A percentile compares a stretch with the other conserved stretches of the same genome.
Evolutionary conservation across 2,797 vertebrate species (phyloP).

Genomic region (Sardinella longiceps): DNA sequence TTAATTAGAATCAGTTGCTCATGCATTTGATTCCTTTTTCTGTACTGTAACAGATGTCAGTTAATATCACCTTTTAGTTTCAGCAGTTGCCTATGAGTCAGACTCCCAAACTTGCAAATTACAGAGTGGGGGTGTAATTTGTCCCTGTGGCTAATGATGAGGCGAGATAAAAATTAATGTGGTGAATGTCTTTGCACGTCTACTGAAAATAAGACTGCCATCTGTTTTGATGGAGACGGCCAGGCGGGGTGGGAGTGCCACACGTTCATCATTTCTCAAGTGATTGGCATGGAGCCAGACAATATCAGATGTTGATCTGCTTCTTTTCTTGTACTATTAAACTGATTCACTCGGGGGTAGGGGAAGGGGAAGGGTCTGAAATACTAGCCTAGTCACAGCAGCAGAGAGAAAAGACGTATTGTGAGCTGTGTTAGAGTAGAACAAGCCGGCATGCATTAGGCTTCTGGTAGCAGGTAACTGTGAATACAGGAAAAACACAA

Average conservation of each 20-base stretch:
- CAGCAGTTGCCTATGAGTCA: slow-evolving; percentile 8
- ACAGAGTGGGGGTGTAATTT: not conserved
- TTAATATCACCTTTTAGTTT: slow-evolving; percentile 35
- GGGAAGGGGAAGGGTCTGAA: not conserved
- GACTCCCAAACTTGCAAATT: not conserved
- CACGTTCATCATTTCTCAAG: slow-evolving; percentile 16
- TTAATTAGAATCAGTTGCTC: not conserved
- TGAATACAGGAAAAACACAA: not conserved
- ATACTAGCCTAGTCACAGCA: not conserved
- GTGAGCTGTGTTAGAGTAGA: not conserved
- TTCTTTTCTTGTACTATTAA: slow-evolving; percentile 4
- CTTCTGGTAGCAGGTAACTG: not conserved
- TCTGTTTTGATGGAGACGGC: slow-evolving; percentile 10
- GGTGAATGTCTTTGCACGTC: not conserved
- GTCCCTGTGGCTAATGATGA: not conserved
- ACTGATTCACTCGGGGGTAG: not conserved
- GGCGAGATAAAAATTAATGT: not conserved
- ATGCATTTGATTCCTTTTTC: slow-evolving; percentile 13
- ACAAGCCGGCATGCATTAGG: not conserved
- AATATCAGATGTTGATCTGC: slow-evolving; percentile 24
- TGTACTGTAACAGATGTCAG: not conserved
- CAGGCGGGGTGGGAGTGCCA: slow-evolving; percentile 18
- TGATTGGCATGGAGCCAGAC: slow-evolving; percentile 14
- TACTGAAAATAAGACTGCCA: not conserved
- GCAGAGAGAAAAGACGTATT: not conserved